These are phyloP conservation scores for Onychomys leucogaster DNA, from an alignment of 2,797 vertebrate genomes.

Conservation along the genomic window DNA sequence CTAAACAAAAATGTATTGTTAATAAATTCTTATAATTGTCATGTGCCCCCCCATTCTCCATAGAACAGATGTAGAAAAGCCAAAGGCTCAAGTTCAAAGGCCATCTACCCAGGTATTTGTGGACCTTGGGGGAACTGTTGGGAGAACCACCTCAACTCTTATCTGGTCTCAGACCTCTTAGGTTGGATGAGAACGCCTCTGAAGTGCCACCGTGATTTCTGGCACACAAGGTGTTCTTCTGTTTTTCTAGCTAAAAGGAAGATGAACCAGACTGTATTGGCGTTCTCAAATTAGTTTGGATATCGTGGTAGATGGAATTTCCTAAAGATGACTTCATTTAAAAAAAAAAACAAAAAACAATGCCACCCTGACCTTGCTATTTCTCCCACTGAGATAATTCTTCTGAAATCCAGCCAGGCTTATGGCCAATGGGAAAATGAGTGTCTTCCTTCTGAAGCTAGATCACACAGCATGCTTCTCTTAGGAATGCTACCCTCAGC, in stretches of 20 bases:
- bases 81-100: background rate
- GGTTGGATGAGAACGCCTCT: background rate
- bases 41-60: background rate
- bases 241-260: background rate
- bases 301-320: background rate
- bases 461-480: background rate
- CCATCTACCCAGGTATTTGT: background rate
- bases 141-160: background rate
- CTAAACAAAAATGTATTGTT: background rate
- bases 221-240: background rate
- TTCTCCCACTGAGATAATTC: background rate
- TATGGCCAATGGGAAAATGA: background rate
- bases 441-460: background rate
- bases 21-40: background rate
- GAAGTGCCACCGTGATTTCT: background rate
- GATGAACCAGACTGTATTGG: background rate
- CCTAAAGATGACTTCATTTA: background rate
- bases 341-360: background rate
- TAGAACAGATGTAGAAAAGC: background rate
- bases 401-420: background rate
- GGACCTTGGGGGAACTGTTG: background rate
- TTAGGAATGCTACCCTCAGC: background rate
- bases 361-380: background rate
- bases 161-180: background rate
- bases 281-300: background rate